Percentiles rank a stretch among this genome's conserved stretches.
Conservation (phyloP, 2,113 vertebrate genomes). For the Poicephalus gulielmi region DNA sequence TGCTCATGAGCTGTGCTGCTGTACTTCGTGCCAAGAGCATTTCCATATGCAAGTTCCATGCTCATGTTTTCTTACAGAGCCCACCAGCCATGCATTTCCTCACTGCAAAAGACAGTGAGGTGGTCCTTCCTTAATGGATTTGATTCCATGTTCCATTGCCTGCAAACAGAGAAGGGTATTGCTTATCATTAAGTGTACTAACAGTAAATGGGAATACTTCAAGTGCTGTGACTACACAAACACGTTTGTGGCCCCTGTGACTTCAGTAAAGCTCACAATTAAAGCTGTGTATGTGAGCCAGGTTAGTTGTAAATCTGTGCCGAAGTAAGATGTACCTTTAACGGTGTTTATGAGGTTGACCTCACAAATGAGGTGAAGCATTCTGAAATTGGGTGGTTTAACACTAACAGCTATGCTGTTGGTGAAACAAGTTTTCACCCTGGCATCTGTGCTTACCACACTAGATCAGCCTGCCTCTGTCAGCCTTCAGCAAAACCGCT, state of each 20-base stretch:
- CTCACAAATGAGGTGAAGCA: neutral
- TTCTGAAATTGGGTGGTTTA: neutral
- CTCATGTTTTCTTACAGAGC: neutral
- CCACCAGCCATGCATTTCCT: accelerated
- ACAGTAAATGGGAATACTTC: accelerated
- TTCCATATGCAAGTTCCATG: neutral
- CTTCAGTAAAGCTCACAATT: neutral
- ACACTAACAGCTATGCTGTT: neutral
- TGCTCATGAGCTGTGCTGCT: accelerated
- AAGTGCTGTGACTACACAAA: neutral
- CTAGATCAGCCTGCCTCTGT: neutral
- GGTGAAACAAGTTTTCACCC: neutral
- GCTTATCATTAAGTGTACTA: neutral
- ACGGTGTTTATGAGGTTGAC: neutral
- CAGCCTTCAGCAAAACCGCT: neutral
- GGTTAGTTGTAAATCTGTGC: neutral
- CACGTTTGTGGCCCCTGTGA: neutral
- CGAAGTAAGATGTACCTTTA: neutral
- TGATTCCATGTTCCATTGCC: neutral
- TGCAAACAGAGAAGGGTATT: neutral
- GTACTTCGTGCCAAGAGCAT: neutral
- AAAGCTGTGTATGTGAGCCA: neutral
- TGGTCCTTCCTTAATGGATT: neutral
- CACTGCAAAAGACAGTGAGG: neutral
- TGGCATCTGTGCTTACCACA: neutral